A percentile compares a stretch with the other conserved stretches of the same genome.
Conservation (phyloP, 2,797 vertebrate genomes). For the Gila robusta region DNA sequence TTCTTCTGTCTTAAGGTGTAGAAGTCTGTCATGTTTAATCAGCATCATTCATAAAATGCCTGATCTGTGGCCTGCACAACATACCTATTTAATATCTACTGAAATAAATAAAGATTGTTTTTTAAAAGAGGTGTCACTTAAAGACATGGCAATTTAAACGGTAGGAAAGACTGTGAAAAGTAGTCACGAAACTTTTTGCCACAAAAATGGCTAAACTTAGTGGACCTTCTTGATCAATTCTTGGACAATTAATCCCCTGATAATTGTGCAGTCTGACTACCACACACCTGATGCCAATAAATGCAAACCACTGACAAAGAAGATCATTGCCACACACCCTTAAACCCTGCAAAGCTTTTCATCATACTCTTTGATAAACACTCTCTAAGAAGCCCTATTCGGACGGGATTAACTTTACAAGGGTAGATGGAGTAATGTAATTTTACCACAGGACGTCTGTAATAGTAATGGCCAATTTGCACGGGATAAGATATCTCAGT, state of each 20-base stretch:
- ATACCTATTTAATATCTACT: neutral
- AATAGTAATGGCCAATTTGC: too few species aligned
- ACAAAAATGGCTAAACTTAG: neutral
- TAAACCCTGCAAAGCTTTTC: slow-evolving; percentile 33
- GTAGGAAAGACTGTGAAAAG: neutral
- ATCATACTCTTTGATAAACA: slow-evolving; percentile 40
- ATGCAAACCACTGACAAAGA: slow-evolving; percentile 14
- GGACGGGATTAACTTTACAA: too few species aligned
- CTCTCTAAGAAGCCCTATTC: neutral
- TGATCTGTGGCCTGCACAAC: neutral
- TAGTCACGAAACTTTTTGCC: neutral
- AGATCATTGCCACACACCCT: slow-evolving; percentile 5
- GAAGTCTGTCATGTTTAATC: slow-evolving; percentile 69
- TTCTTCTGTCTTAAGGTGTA: slow-evolving; percentile 35
- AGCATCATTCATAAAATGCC: slow-evolving; percentile 23
- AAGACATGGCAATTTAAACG: neutral
- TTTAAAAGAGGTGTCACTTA: neutral
- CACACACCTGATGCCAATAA: slow-evolving; percentile 27
- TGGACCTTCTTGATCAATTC: neutral
- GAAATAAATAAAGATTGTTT: neutral
- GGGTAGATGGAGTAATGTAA: too few species aligned
- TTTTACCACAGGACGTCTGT: too few species aligned
- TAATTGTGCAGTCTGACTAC: slow-evolving; percentile 10
- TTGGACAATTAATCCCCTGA: slow-evolving; percentile 14
- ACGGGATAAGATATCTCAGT: too few species aligned